Percentiles rank a stretch among this genome's conserved stretches.
phyloP scores from a whole-genome alignment of 1,140 invertebrate genomes.

The Homarus americanus region DNA sequence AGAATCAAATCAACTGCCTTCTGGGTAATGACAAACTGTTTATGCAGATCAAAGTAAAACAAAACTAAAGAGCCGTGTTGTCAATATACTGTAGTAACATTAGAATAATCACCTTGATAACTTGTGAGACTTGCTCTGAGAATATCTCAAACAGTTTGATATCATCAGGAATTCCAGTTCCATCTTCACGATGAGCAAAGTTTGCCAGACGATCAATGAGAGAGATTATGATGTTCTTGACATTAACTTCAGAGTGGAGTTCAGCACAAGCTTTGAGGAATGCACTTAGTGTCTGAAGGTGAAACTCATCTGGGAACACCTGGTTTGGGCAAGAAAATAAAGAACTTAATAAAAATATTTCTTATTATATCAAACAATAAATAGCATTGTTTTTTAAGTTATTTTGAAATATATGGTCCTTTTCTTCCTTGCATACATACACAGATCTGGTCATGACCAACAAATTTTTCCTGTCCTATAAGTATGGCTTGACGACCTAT shows the following conservation, averaged over 20 bases:
- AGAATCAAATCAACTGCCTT: too few species aligned
- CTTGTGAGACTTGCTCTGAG: conserved; percentile 96
- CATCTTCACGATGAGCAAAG: conserved; percentile 85
- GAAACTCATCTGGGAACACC: conserved; percentile 99
- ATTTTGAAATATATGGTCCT: not conserved
- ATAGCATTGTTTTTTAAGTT: not conserved
- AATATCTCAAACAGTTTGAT: conserved; percentile 98
- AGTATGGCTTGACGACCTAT: too few species aligned
- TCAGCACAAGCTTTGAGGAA: conserved; percentile 98
- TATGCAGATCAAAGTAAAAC: too few species aligned
- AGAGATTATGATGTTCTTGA: conserved; percentile 98
- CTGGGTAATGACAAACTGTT: too few species aligned
- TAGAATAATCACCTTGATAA: conserved; percentile 87
- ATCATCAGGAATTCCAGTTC: conserved; percentile 88
- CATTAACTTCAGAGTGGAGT: conserved; percentile 95
- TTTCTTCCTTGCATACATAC: not conserved
- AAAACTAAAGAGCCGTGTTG: too few species aligned
- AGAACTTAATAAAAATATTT: not conserved
- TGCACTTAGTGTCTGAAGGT: conserved; percentile 95
- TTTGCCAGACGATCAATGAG: conserved; percentile 94
- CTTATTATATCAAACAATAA: not conserved
- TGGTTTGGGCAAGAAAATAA: conserved; percentile 76
- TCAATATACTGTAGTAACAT: not conserved
- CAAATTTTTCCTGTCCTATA: too few species aligned
- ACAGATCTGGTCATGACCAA: too few species aligned